Percentiles rank a stretch among this genome's conserved stretches.
phyloP scores from a whole-genome alignment of 2,113 vertebrate species.

The Eurystomus gularis region DNA sequence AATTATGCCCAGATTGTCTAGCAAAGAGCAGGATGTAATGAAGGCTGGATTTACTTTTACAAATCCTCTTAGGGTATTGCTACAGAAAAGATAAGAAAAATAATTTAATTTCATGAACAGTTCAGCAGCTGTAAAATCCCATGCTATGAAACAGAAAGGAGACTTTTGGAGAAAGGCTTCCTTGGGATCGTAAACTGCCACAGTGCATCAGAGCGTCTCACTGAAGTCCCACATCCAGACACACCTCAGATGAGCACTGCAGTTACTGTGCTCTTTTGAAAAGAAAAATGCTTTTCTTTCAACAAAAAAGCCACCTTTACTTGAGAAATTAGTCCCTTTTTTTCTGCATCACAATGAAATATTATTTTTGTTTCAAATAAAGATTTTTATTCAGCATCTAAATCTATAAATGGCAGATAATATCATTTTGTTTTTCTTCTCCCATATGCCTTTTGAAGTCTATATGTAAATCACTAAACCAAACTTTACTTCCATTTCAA shows the following conservation, averaged over 20 bases:
- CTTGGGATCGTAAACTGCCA: not conserved
- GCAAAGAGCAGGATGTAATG: conserved; percentile 19
- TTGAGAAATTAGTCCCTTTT: not conserved
- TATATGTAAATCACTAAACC: not conserved
- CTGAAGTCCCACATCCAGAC: not conserved
- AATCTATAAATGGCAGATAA: not conserved
- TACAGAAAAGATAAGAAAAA: conserved; percentile 41
- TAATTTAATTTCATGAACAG: conserved; percentile 50
- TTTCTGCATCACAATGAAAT: not conserved
- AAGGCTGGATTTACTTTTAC: conserved; percentile 33
- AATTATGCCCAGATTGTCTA: conserved; percentile 17
- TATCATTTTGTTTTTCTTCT: not conserved
- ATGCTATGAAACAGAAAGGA: not conserved
- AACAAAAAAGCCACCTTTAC: not conserved
- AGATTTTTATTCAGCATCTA: not conserved
- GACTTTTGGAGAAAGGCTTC: not conserved
- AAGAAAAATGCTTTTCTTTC: not conserved
- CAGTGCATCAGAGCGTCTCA: not conserved
- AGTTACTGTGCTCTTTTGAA: not conserved
- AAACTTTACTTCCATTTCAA: not conserved
- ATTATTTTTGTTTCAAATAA: not conserved
- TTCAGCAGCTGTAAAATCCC: conserved; percentile 20
- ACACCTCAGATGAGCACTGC: not conserved
- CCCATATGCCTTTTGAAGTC: not conserved
- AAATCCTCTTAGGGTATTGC: conserved; percentile 45